Conservation (phyloP, 2,797 vertebrate species). For the Melanotaenia nigrans region DNA sequence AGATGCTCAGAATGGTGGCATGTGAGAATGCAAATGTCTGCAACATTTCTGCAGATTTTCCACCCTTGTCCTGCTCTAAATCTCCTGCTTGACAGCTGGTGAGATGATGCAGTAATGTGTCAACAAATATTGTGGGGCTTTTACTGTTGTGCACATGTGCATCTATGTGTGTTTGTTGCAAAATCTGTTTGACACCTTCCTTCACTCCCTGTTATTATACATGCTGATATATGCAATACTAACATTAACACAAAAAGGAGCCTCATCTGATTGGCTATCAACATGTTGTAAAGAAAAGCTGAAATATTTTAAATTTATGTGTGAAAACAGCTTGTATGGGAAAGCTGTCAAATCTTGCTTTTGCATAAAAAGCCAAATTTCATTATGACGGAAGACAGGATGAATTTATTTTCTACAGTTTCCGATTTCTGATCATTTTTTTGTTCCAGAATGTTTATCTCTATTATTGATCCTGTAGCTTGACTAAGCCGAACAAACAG, state of each 20-base stretch:
- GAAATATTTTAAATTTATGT: not conserved
- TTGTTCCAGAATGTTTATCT: not conserved
- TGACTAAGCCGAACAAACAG: not conserved
- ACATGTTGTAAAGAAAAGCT: not conserved
- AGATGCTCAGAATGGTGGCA: too few relatives aligned
- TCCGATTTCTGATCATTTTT: not conserved
- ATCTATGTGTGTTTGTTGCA: not conserved
- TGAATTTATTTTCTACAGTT: not conserved
- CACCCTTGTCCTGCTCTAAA: not conserved
- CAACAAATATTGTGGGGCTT: not conserved
- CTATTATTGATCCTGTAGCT: not conserved
- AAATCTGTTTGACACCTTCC: too few relatives aligned
- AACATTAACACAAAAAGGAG: not conserved
- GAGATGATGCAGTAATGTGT: not conserved
- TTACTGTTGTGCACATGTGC: not conserved
- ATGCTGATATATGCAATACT: too few relatives aligned
- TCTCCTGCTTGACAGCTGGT: not conserved
- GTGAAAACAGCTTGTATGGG: too few relatives aligned
- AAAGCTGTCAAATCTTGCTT: too few relatives aligned
- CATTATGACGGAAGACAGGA: not conserved
- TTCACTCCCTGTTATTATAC: too few relatives aligned
- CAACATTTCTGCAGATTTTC: not conserved
- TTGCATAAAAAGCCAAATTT: too few relatives aligned
- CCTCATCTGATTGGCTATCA: not conserved
- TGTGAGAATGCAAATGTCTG: not conserved